Evolutionary conservation across 2,113 vertebrate species (phyloP), one percentile per base, ranked within the genome.

Genomic region (Bambusicola thoracicus): DNA sequence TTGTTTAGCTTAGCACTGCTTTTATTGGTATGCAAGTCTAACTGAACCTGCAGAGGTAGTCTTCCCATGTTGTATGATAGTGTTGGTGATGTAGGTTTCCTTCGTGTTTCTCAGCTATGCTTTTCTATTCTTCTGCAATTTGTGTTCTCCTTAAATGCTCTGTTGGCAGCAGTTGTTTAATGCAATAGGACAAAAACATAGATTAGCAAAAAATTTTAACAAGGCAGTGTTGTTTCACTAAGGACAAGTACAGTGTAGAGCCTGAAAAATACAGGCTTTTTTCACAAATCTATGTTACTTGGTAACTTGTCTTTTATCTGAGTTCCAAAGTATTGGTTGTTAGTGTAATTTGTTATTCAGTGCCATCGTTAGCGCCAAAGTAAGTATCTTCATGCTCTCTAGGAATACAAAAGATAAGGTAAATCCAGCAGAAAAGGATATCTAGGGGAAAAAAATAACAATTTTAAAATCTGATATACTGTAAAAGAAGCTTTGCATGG

Each of bases 1-100:
- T 97, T 98, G 81, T 97, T 98, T 97, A 96, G 90, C 81, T 97
- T 97, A 96, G 84, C 87, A 49, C 63, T 96, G 84, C 85, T 97
- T 97, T 97, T 97, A 97, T 97, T 97, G 95, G 92, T 88, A 81
- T 29, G 34, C 80, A 74, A 89, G 73, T 96, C 93, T 93, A 93
- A 94, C 77, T 49, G 62, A 97, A 94, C 78, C 75, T 86, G 58
- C 44, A 88, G 87, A 96, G 90, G 95, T 93, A 92, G 93, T 94
- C 58, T 81, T 80, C 87, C 76, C 70, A 69, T 85, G 69, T 77
- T 96, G 87, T 97, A 89, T 93, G 90, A 90, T 49, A 38, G 66
- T 92, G 85, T 82, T 12, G 5, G 6, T 81, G 92, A 62, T 83
- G 25, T 78, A 73, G 61, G 34, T 67, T 96, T 95, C 68, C 76